Base-by-base conservation (phyloP, 2,113 vertebrate genomes). In the Chamaetylas fuelleborni region DNA sequence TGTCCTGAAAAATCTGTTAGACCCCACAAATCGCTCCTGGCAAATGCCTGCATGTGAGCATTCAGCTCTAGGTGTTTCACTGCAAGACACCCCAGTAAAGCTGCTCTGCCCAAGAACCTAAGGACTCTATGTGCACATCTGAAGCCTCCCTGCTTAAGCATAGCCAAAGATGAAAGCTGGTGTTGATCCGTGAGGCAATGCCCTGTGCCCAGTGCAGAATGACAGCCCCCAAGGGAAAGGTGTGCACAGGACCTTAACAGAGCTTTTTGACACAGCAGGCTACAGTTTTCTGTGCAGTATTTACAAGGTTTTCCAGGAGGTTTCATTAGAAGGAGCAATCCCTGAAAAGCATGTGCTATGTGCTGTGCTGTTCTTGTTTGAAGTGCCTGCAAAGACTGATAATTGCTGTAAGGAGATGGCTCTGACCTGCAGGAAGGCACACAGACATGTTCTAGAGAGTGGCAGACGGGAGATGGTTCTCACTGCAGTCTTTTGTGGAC, bases 161-260 rank as follows among this genome's bases (percentile, higher is more conserved):
- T 3, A 81, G 54, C 50, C 45, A 15, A 51, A 73, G 51, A 53
- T 31, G 47, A 64, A 64, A 92, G 34, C 38, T 13, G 9, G 2
- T 36, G 25, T 51, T 33, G 66, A 36, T 53, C 31, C 45, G 4
- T 33, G 47, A 78, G 34, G 60, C 40, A 28, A 4, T 34, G 36
- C n/a, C 26, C 38, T 23, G 19, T 40, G 48, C 38, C 8, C 28
- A 11, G 12, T 42, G 40, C 2, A 8, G 26, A 69, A 72, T 23
- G 13, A 31, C 29, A 81, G 24, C 13, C 16, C 60, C 40, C 34
- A 26, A 3, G 14, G 50, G 56, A 66, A 83, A 81, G 48, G 10
- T 15, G 4, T 31, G 40, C 43, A 50, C 0, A 0, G 14, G 14
- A 33, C 14, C 5, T 61, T 65, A 34, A 43, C 14, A 8, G 19